phyloP scores from a whole-genome alignment of 2,888 invertebrate species.

The Protodeltote pygarga region DNA sequence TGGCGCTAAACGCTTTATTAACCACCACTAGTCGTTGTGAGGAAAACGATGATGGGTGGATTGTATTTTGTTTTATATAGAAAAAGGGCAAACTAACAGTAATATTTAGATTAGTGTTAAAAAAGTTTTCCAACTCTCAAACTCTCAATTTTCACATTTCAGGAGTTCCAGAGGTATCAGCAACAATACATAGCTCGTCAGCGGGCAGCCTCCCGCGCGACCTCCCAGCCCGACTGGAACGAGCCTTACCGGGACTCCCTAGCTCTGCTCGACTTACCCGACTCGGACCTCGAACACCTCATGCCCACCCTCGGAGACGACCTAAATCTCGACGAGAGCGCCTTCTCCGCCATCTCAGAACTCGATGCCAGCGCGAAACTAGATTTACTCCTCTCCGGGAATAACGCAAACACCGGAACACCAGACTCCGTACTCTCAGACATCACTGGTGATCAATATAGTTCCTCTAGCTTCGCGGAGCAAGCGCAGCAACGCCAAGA shows the following conservation, averaged over 20 bases:
- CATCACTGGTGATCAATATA: conserved; percentile 66
- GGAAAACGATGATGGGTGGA: too few species aligned
- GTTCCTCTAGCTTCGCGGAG: conserved; percentile 53
- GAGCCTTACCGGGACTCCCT: conserved; percentile 81
- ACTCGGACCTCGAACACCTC: conserved; percentile 89
- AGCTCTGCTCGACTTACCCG: conserved; percentile 77
- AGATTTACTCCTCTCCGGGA: conserved; percentile 66
- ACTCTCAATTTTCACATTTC: conserved; percentile 52
- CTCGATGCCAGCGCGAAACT: conserved; percentile 76
- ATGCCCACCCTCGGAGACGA: conserved; percentile 88
- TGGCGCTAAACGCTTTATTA: too few species aligned
- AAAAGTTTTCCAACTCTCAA: too few species aligned
- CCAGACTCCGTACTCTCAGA: conserved; percentile 66
- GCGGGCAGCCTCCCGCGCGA: conserved; percentile 75
- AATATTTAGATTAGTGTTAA: too few species aligned
- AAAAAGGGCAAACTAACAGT: too few species aligned
- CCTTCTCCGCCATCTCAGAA: conserved; percentile 74
- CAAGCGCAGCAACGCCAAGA: conserved; percentile 38
- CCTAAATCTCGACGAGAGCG: conserved; percentile 84
- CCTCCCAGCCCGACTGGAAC: conserved; percentile 80
- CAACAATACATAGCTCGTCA: conserved; percentile 88
- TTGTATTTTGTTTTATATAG: too few species aligned
- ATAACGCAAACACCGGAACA: conserved; percentile 47
- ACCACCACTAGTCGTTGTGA: too few species aligned
- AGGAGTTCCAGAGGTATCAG: conserved; percentile 88